Evolutionary conservation across 2,113 vertebrate species (phyloP), one percentile per base, ranked within the genome.

Genomic region (Vidua macroura): DNA sequence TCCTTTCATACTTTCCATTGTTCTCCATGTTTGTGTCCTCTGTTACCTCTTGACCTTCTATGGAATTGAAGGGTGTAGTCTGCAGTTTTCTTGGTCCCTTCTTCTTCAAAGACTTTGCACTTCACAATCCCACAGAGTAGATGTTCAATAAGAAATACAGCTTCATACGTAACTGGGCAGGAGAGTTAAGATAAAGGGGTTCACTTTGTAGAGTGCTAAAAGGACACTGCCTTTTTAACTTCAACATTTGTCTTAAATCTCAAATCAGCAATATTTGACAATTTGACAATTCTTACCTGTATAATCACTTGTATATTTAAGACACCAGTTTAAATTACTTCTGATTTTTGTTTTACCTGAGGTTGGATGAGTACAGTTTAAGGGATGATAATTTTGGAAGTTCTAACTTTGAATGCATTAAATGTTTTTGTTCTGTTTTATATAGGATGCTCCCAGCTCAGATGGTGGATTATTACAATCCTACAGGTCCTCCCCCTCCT

Each of bases 401-500:
- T 83, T 28, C 27, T 70, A 48, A 86, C 39, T 92, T 90, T 16
- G 12, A 77, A 8, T 63, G 37, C 56, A 67, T 81, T 80, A 44
- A 44, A 49, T 83, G 22, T 70, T 83, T 93, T 81, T 94, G 37
- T 96, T 96, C 18, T 95, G 51, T 91, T 93, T 90, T 83, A 22
- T 76, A 63, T 92, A 99, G 99, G 97, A 97, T 98, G 97, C 97
- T 98, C 35, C 96, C 98, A 28, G 84, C 98, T 88, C 98, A 98
- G 96, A 98, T 99, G 87, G 97, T 98, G 97, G 99, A 99, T 46
- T 99, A 98, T 93, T 99, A 99, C 95, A 98, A 98, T 95, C 98
- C 99, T 93, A 96, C 98, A 21, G 98, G 98, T 43, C 98, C 98
- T 8, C 98, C 98, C 5, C 98, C 98, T 10, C 98, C 98, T 35